Base-by-base conservation (phyloP, 2,113 vertebrate genomes). In the Cichladusa arquata region DNA sequence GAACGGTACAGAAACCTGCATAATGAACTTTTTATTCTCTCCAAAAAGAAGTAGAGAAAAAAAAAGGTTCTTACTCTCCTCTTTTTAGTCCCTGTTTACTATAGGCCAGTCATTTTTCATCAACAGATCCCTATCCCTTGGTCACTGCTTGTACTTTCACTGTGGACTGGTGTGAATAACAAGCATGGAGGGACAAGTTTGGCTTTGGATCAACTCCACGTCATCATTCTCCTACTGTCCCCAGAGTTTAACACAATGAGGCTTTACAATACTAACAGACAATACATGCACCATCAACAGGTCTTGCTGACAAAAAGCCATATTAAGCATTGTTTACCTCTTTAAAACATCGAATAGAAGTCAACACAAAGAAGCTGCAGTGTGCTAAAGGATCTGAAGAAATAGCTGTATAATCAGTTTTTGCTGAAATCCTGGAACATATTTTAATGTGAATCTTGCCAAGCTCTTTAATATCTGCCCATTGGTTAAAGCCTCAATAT, bases 381-480 rank as follows among this genome's bases (percentile, higher is more conserved):
- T 53, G 66, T 80, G 38, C 60, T 91, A 83, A 85, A 86, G 22
- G 65, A 73, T 66, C 61, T 73, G 78, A 81, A 87, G 66, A 95
- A 79, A 80, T 6, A 80, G 38, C 81, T 81, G 53, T 25, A 74
- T 71, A 92, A 88, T 53, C 54, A 92, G 80, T 50, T 80, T 90
- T 93, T 82, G 16, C 47, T 54, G 72, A 92, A 94, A 94, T 84
- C 44, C 76, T 78, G 42, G 60, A 88, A 77, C 24, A 14, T 58
- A 89, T 65, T 92, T 86, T 78, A 56, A 82, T 81, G 61, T 51
- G 72, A 93, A 96, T 88, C 80, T 54, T 85, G 66, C 47, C 14
- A 31, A 94, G 50, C 54, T 83, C 89, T 93, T 79, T 92, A 82
- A 83, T 40, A n/a, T n/a, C 57, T 80, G 86, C 34, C 70, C 38